Evolutionary conservation across 2,113 vertebrate species (phyloP), one percentile per base, ranked within the genome.

Genomic region (Thunnus thynnus): DNA sequence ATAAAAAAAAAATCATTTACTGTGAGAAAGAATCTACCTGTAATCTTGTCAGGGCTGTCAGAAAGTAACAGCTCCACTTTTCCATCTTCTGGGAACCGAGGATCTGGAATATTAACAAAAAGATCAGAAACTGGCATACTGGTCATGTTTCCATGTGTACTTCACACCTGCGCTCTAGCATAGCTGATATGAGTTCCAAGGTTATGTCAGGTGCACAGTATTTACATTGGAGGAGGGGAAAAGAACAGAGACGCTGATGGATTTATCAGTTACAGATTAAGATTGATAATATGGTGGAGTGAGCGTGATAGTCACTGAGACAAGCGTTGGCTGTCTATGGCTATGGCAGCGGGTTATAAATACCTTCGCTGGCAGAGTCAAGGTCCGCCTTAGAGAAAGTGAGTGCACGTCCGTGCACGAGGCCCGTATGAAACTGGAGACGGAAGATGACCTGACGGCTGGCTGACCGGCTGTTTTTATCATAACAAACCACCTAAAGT

Each of bases 361-460:
- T 89, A 92, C 85, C 85, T 89, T 80, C 72, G 95, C 95, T 94
- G 80, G 97, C 97, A 18, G 91, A 88, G 88, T 99, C 98, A 36
- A 99, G 91, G 22, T 99, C 97, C 44, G 95, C 94, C 91, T 99
- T 99, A 13, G 88, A 84, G 76, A 99, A 97, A 0, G 96, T 86
- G 1, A 97, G 93, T 5, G 87, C 4, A 3, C 92, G 92, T 64
- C 95, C 95, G 41, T 95, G 94, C 30, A 97, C 78, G 0, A 97
- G 93, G 18, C 97, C 97, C 0, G 96, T 97, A 84, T 99, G 98
- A 78, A 99, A 97, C 94, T 99, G 98, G 78, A 98, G 93, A 10
- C 96, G 95, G 92, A 99, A 99, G 82, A 99, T 61, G 12, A 95
- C 92, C 55, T 97, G 96, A 0, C 97, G 94, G 22, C 93, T 95